Percentiles rank a stretch among this genome's conserved stretches.
phyloP scores from a whole-genome alignment of 2,797 vertebrate genomes.

The Pyrocephalus nanus region DNA sequence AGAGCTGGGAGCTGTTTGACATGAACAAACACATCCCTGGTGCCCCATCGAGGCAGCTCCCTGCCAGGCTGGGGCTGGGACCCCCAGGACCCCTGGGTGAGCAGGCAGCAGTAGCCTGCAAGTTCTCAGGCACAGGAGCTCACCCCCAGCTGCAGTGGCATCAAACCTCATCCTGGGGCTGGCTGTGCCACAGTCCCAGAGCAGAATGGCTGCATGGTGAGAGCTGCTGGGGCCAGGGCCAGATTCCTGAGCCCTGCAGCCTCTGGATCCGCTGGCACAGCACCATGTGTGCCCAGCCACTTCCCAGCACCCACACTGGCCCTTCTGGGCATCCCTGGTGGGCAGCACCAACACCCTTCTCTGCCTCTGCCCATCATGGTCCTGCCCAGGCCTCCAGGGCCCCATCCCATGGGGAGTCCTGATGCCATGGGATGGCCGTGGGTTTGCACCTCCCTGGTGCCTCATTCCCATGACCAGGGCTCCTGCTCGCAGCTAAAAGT shows the following conservation, averaged over 20 bases:
- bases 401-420: not conserved
- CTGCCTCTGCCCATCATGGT: rapidly evolving
- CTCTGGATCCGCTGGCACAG: not conserved
- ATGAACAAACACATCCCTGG: not conserved
- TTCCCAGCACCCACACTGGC: rapidly evolving
- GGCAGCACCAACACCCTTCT: not conserved
- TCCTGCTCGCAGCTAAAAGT: not conserved
- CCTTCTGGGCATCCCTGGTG: not conserved
- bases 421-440: rapidly evolving
- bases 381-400: not conserved
- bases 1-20: constrained; percentile 3
- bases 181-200: not conserved
- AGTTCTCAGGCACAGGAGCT: not conserved
- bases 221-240: rapidly evolving
- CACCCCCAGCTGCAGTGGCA: rapidly evolving
- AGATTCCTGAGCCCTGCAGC: not conserved
- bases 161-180: rapidly evolving
- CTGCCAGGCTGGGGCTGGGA: not conserved
- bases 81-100: rapidly evolving
- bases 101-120: rapidly evolving
- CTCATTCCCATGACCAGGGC: rapidly evolving
- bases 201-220: rapidly evolving
- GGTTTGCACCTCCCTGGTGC: not conserved
- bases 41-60: not conserved
- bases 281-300: rapidly evolving